A percentile compares a stretch with the other conserved stretches of the same genome.
These are phyloP conservation scores for Zaprionus ghesquierei DNA, from an alignment of 1,140 invertebrate species.

Conservation along the genomic window DNA sequence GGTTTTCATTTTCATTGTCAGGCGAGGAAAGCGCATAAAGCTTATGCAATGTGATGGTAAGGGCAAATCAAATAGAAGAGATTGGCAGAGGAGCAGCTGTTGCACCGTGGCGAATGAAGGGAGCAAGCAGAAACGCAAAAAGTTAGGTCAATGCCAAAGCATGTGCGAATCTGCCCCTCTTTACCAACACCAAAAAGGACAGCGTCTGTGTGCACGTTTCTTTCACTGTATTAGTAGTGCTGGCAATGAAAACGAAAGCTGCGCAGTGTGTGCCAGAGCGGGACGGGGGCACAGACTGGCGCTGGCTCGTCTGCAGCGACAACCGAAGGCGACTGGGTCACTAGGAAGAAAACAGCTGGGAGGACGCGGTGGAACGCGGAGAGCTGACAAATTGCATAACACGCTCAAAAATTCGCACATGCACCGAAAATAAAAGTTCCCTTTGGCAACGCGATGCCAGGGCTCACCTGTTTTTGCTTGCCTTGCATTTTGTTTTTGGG, in stretches of 20 bases:
- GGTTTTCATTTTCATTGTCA: conserved; percentile 8
- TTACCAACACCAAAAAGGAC: neutral
- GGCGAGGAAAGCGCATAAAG: conserved; percentile 9
- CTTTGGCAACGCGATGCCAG: conserved; percentile 14
- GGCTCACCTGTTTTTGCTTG: neutral
- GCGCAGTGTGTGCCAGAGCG: conserved; percentile 14
- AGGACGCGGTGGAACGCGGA: conserved; percentile 1
- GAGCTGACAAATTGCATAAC: conserved; percentile 33
- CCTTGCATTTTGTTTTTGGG: neutral
- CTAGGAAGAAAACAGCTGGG: conserved; percentile 32
- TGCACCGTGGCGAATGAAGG: conserved; percentile 5
- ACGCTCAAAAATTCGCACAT: neutral
- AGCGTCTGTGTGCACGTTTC: conserved; percentile 4
- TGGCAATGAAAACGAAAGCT: conserved; percentile 66
- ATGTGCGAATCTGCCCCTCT: conserved; percentile 50
- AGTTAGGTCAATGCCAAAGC: conserved; percentile 64
- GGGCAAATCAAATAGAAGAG: neutral
- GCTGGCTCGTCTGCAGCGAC: conserved; percentile 50
- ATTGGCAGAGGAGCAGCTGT: conserved; percentile 17
- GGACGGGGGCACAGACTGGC: neutral
- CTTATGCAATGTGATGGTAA: conserved; percentile 33
- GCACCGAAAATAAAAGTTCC: conserved; percentile 36
- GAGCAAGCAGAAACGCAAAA: conserved; percentile 9
- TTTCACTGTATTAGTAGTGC: conserved; percentile 10
- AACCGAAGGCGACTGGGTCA: conserved; percentile 33